These are phyloP conservation scores for Nematopogon swammerdamellus DNA, from an alignment of 2,888 invertebrate species.

Conservation along the genomic window DNA sequence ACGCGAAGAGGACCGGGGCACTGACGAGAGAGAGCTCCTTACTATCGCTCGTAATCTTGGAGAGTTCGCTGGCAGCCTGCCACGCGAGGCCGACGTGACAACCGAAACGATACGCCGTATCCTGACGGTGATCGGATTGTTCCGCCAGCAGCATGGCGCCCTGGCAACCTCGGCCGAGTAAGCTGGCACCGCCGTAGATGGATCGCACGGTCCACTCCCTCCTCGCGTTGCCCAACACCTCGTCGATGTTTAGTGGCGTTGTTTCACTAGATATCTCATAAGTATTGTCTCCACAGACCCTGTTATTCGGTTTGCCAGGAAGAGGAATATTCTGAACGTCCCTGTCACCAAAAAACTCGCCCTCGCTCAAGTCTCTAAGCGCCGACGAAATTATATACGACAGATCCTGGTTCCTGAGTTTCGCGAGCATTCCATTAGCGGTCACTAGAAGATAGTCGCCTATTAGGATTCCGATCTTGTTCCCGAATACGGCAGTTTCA, in stretches of 20 bases:
- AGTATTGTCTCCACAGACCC: constrained; percentile 20
- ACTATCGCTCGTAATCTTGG: constrained; percentile 53
- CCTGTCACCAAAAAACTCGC: constrained; percentile 73
- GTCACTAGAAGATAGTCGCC: constrained; percentile 84
- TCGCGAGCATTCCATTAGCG: constrained; percentile 76
- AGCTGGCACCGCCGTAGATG: constrained; percentile 64
- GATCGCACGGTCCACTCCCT: constrained; percentile 72
- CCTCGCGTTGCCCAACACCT: constrained; percentile 52
- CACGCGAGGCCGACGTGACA: constrained; percentile 78
- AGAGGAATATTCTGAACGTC: constrained; percentile 73
- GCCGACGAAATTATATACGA: constrained; percentile 80
- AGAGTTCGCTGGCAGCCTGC: constrained; percentile 60
- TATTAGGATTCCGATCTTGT: constrained; percentile 82
- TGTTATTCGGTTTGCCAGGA: constrained; percentile 57
- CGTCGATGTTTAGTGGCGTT: constrained; percentile 31
- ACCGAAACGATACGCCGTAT: constrained; percentile 74
- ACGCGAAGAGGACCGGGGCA: constrained; percentile 80
- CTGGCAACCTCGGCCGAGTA: constrained; percentile 73
- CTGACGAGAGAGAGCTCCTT: constrained; percentile 66
- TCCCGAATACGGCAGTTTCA: constrained; percentile 78
- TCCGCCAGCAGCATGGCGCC: constrained; percentile 74
- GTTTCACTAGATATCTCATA: constrained; percentile 33
- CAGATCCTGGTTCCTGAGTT: constrained; percentile 65
- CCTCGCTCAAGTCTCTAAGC: constrained; percentile 75
- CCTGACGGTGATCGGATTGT: constrained; percentile 62